phyloP scores from a whole-genome alignment of 2,113 vertebrate genomes.

The Scalopus aquaticus region DNA sequence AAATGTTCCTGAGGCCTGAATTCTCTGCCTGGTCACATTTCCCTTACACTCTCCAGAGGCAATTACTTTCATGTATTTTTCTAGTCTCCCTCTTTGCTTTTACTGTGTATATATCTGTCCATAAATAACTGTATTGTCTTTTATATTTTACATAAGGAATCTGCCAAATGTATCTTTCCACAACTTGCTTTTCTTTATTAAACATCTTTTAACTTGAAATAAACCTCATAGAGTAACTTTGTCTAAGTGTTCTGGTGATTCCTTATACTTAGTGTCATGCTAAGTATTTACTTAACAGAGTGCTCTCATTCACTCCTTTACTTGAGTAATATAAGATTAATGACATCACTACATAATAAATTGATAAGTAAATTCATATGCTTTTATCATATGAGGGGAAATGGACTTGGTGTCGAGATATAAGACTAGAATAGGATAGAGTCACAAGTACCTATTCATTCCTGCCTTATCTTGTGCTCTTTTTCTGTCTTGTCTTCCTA shows the following conservation, averaged over 20 bases:
- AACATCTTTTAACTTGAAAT: constrained; percentile 5
- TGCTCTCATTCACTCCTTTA: not conserved
- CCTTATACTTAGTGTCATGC: not conserved
- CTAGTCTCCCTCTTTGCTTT: not conserved
- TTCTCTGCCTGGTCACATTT: not conserved
- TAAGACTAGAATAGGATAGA: not conserved
- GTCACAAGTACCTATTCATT: not conserved
- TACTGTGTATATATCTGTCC: not conserved
- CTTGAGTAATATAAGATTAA: not conserved
- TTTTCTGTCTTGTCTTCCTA: not conserved
- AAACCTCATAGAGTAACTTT: not conserved
- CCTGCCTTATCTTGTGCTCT: not conserved
- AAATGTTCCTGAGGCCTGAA: not conserved
- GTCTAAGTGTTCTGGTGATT: not conserved
- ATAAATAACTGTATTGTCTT: not conserved
- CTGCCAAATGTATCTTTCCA: not conserved
- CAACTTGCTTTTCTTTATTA: not conserved
- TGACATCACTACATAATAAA: not conserved
- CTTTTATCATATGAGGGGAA: not conserved
- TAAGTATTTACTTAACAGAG: not conserved
- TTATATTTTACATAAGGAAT: not conserved
- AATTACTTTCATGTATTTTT: not conserved
- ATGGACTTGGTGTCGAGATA: not conserved
- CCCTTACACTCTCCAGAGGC: not conserved
- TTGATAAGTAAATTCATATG: not conserved